Percentiles rank a stretch among this genome's conserved stretches.
These are phyloP conservation scores for Gymnoscopelus microlampas DNA, from an alignment of 2,797 vertebrate genomes.

Conservation along the genomic window DNA sequence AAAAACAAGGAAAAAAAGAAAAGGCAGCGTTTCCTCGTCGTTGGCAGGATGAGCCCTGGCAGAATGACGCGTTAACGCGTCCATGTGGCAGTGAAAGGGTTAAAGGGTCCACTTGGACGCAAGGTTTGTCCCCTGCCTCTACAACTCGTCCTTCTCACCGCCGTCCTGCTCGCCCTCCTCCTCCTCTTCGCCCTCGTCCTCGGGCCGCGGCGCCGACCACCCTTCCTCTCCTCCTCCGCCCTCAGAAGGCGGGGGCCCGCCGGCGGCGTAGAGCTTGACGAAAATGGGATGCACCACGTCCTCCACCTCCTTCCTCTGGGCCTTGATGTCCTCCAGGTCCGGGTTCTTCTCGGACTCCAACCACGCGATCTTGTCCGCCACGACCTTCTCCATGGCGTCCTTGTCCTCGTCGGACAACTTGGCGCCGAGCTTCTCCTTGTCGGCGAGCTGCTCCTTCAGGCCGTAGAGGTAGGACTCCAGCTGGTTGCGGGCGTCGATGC, in stretches of 20 bases:
- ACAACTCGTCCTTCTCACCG: slow-evolving; percentile 83
- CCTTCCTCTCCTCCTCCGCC: no score
- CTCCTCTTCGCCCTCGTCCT: slow-evolving; percentile 58
- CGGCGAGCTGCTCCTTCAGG: slow-evolving; percentile 88
- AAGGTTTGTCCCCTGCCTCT: slow-evolving; percentile 40
- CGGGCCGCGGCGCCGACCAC: slow-evolving; percentile 75
- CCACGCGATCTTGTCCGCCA: slow-evolving; percentile 90
- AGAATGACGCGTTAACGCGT: no score
- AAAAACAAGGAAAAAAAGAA: no score
- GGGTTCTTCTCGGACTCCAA: slow-evolving; percentile 87
- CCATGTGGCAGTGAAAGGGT: no score
- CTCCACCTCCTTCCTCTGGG: slow-evolving; percentile 89
- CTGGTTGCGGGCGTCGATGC: slow-evolving; percentile 85
- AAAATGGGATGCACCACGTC: slow-evolving; percentile 89
- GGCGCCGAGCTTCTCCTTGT: slow-evolving; percentile 59
- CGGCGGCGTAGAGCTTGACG: slow-evolving; percentile 87
- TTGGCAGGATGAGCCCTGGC: no score
- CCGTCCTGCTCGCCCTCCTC: slow-evolving; percentile 67
- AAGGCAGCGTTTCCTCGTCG: no score
- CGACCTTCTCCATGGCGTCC: slow-evolving; percentile 87
- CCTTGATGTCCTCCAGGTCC: slow-evolving; percentile 87
- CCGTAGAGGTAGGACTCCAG: slow-evolving; percentile 89
- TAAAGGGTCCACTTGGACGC: no score
- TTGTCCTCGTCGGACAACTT: slow-evolving; percentile 88
- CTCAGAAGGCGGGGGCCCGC: slow-evolving; percentile 2